Evolutionary conservation across 1,140 invertebrate genomes (phyloP).

Genomic region (Acromyrmex heyeri): DNA sequence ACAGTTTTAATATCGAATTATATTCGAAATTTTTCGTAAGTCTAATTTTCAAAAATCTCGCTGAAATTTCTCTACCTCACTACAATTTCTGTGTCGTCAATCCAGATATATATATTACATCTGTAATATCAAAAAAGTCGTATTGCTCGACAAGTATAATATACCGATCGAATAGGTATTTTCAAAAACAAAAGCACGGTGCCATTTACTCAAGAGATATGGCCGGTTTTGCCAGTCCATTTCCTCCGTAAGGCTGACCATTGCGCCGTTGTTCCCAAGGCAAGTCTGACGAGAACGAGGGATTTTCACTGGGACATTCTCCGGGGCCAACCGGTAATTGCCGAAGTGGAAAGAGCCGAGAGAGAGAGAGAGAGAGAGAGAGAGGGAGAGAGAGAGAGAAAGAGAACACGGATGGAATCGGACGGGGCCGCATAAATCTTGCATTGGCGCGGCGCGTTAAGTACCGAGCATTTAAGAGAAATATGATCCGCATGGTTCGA

Average conservation of each 20-base stretch:
- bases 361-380: constrained; percentile 15
- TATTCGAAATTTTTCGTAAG: background rate
- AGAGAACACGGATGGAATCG: background rate
- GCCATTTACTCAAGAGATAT: constrained; percentile 11
- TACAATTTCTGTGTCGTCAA: background rate
- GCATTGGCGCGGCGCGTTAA: constrained; percentile 63
- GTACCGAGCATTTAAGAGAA: constrained; percentile 73
- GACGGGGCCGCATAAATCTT: constrained; percentile 64
- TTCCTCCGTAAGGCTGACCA: constrained; percentile 16
- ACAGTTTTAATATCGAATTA: background rate
- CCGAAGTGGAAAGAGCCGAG: constrained; percentile 38
- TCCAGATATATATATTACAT: background rate
- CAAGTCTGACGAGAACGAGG: constrained; percentile 24
- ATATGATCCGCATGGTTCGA: constrained; percentile 68
- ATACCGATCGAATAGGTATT: background rate
- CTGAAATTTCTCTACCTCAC: background rate
- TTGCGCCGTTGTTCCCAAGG: constrained; percentile 9
- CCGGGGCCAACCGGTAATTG: constrained; percentile 44
- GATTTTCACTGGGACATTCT: constrained; percentile 51
- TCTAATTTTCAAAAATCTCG: background rate
- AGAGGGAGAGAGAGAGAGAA: constrained; percentile 21
- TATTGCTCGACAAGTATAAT: background rate
- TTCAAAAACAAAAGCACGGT: constrained; percentile 16
- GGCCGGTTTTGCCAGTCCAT: constrained; percentile 20
- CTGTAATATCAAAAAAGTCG: background rate